Conservation (phyloP, 2,888 invertebrate genomes). For the Celastrina argiolus region DNA sequence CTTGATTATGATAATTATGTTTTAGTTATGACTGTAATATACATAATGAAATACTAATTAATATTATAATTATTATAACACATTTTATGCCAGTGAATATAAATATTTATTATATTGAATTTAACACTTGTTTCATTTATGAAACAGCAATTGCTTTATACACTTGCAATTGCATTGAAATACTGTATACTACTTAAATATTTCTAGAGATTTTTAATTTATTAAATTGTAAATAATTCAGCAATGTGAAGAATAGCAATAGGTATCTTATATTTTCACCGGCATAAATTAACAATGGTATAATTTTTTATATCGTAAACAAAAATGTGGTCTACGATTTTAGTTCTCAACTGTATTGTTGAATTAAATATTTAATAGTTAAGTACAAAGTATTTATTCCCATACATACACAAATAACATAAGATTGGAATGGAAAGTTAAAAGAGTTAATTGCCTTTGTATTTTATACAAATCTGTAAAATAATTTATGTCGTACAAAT, state of each 20-base stretch:
- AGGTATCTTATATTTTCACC: not conserved
- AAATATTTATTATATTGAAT: slow-evolving; percentile 20
- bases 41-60: slow-evolving; percentile 22
- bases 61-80: slow-evolving; percentile 21
- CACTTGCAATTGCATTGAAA: slow-evolving; percentile 9
- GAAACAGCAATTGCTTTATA: slow-evolving; percentile 14
- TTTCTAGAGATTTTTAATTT: slow-evolving; percentile 16
- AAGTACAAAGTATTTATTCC: slow-evolving; percentile 42
- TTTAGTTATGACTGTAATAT: slow-evolving; percentile 33
- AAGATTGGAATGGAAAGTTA: not conserved
- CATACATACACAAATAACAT: slow-evolving; percentile 25
- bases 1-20: slow-evolving; percentile 31
- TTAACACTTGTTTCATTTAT: slow-evolving; percentile 16
- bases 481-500: slow-evolving; percentile 19
- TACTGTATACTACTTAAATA: slow-evolving; percentile 17
- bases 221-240: slow-evolving; percentile 14
- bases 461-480: slow-evolving; percentile 13
- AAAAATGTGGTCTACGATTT: slow-evolving; percentile 30
- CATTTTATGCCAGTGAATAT: slow-evolving; percentile 21
- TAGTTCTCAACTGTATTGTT: slow-evolving; percentile 34
- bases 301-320: slow-evolving; percentile 24
- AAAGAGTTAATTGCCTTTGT: slow-evolving; percentile 11
- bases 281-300: slow-evolving; percentile 26
- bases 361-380: slow-evolving; percentile 32
- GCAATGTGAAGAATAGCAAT: not conserved